Conservation (phyloP, 2,113 vertebrate genomes). For the Chlamydotis undulata region DNA sequence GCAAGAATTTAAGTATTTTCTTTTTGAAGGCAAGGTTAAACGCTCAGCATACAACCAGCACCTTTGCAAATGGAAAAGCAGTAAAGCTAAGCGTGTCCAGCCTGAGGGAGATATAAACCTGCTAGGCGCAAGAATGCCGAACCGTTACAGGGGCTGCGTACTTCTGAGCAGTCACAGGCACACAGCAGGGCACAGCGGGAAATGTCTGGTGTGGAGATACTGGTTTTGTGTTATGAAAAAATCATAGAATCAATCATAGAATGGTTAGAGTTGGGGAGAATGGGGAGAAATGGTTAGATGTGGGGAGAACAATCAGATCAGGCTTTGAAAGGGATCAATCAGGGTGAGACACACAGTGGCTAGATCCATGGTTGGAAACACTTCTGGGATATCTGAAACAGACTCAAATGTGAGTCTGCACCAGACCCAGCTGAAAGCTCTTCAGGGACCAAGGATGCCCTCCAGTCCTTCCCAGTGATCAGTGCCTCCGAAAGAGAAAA, state of each 20-base stretch:
- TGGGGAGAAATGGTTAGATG: too few relatives aligned
- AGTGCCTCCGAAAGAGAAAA: not conserved
- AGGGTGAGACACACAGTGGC: not conserved
- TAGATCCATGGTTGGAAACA: not conserved
- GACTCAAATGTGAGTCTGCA: not conserved
- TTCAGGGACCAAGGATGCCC: not conserved
- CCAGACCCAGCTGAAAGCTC: not conserved
- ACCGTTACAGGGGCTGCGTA: not conserved
- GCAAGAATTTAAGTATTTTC: not conserved
- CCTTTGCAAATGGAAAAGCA: not conserved
- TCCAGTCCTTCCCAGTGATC: not conserved
- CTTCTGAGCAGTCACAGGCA: not conserved
- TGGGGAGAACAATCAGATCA: not conserved
- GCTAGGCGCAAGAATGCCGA: not conserved
- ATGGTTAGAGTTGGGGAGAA: too few relatives aligned
- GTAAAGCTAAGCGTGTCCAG: not conserved
- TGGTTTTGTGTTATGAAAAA: not conserved
- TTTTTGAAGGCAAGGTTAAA: not conserved
- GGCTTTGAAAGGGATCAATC: not conserved
- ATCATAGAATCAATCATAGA: not conserved
- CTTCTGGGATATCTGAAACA: not conserved
- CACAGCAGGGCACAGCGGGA: not conserved
- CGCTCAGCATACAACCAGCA: not conserved
- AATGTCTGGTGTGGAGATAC: fast-evolving
- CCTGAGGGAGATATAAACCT: not conserved